Evolutionary conservation across 2,888 invertebrate species (phyloP).

Genomic region (Agrotis ipsilon): DNA sequence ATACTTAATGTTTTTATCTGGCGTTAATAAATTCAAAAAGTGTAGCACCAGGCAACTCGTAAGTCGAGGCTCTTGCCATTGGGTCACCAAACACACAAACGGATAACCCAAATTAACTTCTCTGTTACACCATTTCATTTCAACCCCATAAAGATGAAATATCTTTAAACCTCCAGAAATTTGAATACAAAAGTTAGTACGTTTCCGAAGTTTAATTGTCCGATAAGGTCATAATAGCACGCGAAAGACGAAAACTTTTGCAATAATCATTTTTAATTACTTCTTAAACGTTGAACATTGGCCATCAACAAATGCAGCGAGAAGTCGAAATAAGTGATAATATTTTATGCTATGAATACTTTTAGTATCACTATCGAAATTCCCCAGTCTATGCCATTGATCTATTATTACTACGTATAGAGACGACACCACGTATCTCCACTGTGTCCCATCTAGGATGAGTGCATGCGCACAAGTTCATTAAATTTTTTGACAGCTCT

Average conservation of each 20-base stretch:
- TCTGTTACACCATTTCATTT: slow-evolving; percentile 17
- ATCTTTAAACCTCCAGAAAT: slow-evolving; percentile 18
- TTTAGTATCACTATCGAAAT: slow-evolving; percentile 58
- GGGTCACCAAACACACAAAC: not conserved
- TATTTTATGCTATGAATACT: slow-evolving; percentile 44
- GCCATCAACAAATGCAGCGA: slow-evolving; percentile 35
- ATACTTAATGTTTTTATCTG: too few relatives aligned
- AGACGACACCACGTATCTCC: too few relatives aligned
- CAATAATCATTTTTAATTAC: slow-evolving; percentile 60
- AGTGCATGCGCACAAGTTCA: too few relatives aligned
- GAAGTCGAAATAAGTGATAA: slow-evolving; percentile 45
- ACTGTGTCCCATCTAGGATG: too few relatives aligned
- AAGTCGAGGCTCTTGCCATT: not conserved
- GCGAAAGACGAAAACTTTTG: slow-evolving; percentile 49
- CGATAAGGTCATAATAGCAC: slow-evolving; percentile 50
- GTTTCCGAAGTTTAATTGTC: slow-evolving; percentile 45
- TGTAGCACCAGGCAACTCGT: too few relatives aligned
- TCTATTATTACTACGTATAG: too few relatives aligned
- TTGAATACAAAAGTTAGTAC: slow-evolving; percentile 50
- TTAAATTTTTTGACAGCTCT: too few relatives aligned
- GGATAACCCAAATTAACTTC: slow-evolving; percentile 38
- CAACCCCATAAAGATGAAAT: slow-evolving; percentile 33
- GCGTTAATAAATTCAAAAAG: too few relatives aligned
- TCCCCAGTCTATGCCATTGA: slow-evolving; percentile 62
- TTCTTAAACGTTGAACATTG: slow-evolving; percentile 41